Conservation (phyloP, 2,113 vertebrate genomes). For the Malurus melanocephalus region DNA sequence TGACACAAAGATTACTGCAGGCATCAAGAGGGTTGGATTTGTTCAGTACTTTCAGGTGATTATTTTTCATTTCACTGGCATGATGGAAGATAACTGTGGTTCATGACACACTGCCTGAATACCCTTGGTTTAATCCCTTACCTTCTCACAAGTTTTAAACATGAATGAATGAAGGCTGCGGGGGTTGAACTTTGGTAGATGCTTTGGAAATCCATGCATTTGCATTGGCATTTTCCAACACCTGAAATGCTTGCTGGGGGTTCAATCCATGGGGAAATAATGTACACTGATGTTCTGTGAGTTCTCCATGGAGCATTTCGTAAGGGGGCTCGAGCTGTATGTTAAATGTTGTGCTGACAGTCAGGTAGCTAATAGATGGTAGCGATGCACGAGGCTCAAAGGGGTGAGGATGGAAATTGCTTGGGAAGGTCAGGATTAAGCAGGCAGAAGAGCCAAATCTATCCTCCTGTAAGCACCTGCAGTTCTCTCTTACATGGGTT, state of each 20-base stretch:
- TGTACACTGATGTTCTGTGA: neutral
- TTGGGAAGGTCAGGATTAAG: neutral
- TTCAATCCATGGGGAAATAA: neutral
- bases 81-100: conserved; percentile 27
- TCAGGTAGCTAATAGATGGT: neutral
- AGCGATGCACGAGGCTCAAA: neutral
- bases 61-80: conserved; percentile 10
- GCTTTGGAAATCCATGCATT: conserved; percentile 15
- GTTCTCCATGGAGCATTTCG: neutral
- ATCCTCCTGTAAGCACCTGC: neutral
- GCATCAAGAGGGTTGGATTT: neutral
- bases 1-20: conserved; percentile 4
- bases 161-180: neutral
- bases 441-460: neutral
- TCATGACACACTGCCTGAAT: conserved; percentile 13
- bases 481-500: neutral
- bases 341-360: neutral
- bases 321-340: neutral
- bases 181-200: neutral
- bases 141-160: neutral
- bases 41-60: neutral
- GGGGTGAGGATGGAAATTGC: neutral
- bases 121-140: neutral
- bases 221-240: conserved; percentile 18
- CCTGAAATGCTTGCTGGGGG: neutral